phyloP scores from a whole-genome alignment of 2,797 vertebrate species.

The Poeciliopsis presidionis region DNA sequence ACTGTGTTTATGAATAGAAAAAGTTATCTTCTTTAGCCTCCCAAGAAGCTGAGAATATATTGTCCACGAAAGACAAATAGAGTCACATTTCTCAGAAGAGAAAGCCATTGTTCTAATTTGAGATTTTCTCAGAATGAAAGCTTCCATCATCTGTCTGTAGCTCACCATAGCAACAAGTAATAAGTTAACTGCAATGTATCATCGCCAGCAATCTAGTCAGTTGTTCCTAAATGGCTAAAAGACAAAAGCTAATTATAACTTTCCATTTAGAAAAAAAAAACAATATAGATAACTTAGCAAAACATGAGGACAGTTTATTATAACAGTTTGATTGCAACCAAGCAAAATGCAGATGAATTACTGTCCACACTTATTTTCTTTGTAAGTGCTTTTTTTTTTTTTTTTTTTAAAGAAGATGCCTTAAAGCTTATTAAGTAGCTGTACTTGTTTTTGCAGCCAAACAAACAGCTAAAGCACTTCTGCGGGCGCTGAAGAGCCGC shows the following conservation, averaged over 20 bases:
- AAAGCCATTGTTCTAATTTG: conserved; percentile 44
- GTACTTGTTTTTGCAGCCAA: conserved; percentile 56
- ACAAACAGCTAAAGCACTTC: conserved; percentile 54
- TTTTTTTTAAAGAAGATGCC: conserved; percentile 35
- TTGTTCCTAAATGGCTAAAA: conserved; percentile 64
- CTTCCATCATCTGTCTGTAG: conserved; percentile 45
- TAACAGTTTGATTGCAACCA: conserved; percentile 45
- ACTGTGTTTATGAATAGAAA: conserved; percentile 9
- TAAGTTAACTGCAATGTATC: conserved; percentile 64
- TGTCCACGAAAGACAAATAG: conserved; percentile 7
- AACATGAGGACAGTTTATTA: conserved; percentile 12
- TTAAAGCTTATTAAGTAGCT: conserved; percentile 30
- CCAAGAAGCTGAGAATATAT: conserved; percentile 6
- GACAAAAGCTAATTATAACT: conserved; percentile 70
- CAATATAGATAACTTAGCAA: conserved; percentile 25
- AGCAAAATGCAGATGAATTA: conserved; percentile 45
- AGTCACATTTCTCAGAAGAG: conserved; percentile 21
- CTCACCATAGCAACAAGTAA: conserved; percentile 80
- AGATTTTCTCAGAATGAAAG: conserved; percentile 44
- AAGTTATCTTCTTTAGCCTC: conserved; percentile 12
- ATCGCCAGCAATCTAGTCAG: conserved; percentile 65
- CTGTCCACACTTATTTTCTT: conserved; percentile 32
- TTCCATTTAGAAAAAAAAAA: conserved; percentile 50
- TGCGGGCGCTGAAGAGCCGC: conserved; percentile 50
- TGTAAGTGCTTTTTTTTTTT: conserved; percentile 27